Evolutionary conservation across 2,113 vertebrate genomes (phyloP), one percentile per base, ranked within the genome.

Genomic region (Psittacus erithacus): DNA sequence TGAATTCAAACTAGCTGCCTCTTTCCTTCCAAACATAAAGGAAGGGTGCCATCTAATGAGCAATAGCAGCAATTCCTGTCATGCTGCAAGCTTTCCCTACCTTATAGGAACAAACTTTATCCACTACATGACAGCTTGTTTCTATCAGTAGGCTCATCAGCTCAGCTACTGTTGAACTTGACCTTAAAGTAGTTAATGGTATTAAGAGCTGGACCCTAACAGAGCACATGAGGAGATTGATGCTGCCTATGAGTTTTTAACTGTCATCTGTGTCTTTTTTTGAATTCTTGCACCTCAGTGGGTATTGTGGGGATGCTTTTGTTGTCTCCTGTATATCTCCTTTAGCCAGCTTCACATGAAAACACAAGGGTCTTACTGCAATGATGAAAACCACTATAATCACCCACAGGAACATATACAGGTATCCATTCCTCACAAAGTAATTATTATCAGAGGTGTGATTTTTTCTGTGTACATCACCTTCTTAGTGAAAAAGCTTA

Each of bases 31-130:
- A 59, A 71, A 50, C 8, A 14, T 74, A 47, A 96, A 90, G 64
- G 79, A 91, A 96, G 90, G 73, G 68, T 93, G 94, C 90, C 93
- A 95, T 39, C 95, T 97, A 96, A 96, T 86, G 95, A 95, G 29
- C 88, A 53, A 29, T 50, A 60, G 22, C 55, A 88, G 92, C 68
- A 96, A 93, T 49, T 92, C 87, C 41, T 90, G 38, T 44, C 12
- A 0, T 3, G 7, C 15, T 43, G 10, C 33, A 43, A 52, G 5
- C 11, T 63, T 87, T 43, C 41, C 41, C 41, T 92, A 62, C 41
- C 47, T 64, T n/a, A 15, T 1, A 63, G 31, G 14, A 82, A 13
- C 29, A 47, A 55, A 57, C 12, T 27, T 43, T 8, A 47, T 33
- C 60, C 33, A 22, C 47, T 44, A 5, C 12, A 4, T 17, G 35